Conservation (phyloP, 2,797 vertebrate species). For the Phrynocephalus guinanensis region DNA sequence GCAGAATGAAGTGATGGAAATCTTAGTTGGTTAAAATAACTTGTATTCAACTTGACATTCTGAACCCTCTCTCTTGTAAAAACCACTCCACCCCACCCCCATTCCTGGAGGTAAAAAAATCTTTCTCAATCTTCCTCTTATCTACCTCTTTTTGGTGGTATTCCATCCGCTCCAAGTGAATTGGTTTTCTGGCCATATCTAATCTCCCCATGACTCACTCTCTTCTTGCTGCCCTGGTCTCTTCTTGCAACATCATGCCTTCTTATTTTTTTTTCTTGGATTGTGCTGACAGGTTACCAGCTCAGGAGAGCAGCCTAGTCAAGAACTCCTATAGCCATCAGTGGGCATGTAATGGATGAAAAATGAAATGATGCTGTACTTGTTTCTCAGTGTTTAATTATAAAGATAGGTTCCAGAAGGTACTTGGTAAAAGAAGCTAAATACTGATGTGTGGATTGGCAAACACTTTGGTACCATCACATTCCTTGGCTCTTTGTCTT, state of each 20-base stretch:
- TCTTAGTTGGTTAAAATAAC: background rate
- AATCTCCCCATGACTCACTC: too few species aligned
- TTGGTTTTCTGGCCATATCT: too few species aligned
- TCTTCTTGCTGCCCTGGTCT: too few species aligned
- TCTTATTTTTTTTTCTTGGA: too few species aligned
- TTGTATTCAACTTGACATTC: background rate
- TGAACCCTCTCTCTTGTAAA: too few species aligned
- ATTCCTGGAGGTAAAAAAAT: too few species aligned
- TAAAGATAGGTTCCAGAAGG: background rate
- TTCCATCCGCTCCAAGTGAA: too few species aligned
- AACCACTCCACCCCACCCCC: too few species aligned
- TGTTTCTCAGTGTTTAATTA: background rate
- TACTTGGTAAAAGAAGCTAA: background rate
- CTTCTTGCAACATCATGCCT: too few species aligned
- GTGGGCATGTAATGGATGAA: background rate
- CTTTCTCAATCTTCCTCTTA: too few species aligned
- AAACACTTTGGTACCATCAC: background rate
- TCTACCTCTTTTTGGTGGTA: too few species aligned
- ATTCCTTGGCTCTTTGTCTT: background rate
- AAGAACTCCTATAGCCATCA: background rate
- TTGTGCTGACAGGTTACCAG: background rate
- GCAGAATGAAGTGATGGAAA: background rate
- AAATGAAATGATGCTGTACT: background rate
- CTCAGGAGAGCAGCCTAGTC: background rate
- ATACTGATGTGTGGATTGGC: too few species aligned